Conservation (phyloP, 2,888 invertebrate species). For the Chaetoderma sp. region DNA sequence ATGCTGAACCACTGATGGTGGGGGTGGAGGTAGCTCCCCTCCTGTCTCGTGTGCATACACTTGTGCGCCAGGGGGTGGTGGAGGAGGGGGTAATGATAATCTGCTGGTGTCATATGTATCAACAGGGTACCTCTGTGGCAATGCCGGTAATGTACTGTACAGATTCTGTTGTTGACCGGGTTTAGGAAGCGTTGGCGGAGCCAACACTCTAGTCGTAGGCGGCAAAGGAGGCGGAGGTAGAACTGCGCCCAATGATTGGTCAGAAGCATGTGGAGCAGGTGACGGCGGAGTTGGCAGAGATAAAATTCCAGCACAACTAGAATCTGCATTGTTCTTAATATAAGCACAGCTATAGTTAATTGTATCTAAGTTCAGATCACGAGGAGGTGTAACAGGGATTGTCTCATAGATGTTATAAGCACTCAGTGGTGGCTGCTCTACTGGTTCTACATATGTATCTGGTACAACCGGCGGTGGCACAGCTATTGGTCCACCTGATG, state of each 20-base stretch:
- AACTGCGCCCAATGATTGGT: not conserved
- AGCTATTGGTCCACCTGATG: slow-evolving; percentile 1
- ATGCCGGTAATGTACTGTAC: slow-evolving; percentile 18
- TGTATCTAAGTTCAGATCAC: no score
- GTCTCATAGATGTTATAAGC: no score
- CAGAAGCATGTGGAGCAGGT: not conserved
- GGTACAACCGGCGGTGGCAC: slow-evolving; percentile 12
- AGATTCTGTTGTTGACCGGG: not conserved
- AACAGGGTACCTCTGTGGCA: slow-evolving; percentile 21
- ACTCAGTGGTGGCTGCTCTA: no score
- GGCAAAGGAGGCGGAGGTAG: not conserved
- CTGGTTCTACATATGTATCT: no score
- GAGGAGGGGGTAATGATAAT: slow-evolving; percentile 30
- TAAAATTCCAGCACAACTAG: not conserved
- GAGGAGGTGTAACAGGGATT: not conserved
- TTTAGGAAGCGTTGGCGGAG: slow-evolving; percentile 1
- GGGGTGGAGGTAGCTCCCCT: no score
- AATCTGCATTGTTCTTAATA: no score
- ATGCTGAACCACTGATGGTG: slow-evolving; percentile 1
- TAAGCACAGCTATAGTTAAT: no score
- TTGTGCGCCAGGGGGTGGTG: slow-evolving; percentile 24
- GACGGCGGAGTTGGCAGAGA: not conserved
- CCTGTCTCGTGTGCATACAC: no score
- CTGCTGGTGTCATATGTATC: slow-evolving; percentile 17
- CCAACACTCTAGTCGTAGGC: no score